A percentile compares a stretch with the other conserved stretches of the same genome.
Conservation (phyloP, 2,888 invertebrate species). For the Syritta pipiens region DNA sequence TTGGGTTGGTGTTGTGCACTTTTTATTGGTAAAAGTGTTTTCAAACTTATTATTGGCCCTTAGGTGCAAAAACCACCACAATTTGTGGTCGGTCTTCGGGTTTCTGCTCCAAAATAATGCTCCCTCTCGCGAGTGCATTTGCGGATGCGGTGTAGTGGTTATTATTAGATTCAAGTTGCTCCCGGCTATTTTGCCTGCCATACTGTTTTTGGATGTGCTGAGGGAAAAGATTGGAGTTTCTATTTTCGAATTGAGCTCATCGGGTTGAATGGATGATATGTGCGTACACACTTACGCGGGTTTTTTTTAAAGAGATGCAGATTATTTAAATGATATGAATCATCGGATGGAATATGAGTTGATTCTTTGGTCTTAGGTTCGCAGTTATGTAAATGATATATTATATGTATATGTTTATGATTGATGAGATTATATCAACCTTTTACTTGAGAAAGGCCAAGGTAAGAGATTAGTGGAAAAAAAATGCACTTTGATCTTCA, state of each 20-base stretch:
- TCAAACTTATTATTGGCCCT: slow-evolving; percentile 7
- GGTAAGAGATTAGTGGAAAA: no score
- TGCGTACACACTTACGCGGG: slow-evolving; percentile 16
- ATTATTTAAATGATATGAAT: slow-evolving; percentile 31
- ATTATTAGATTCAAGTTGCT: slow-evolving; percentile 31
- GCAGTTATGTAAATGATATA: no score
- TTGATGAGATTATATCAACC: no score
- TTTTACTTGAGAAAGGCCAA: no score
- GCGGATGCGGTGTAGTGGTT: slow-evolving; percentile 5
- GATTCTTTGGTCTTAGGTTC: not conserved
- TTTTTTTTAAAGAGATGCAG: not conserved
- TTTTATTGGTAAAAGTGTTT: slow-evolving; percentile 23
- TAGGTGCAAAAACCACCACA: slow-evolving; percentile 22
- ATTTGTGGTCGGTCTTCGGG: not conserved
- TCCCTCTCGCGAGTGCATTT: not conserved
- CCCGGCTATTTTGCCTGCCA: slow-evolving; percentile 19
- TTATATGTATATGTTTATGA: no score
- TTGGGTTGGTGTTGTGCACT: not conserved
- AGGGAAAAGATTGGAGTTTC: slow-evolving; percentile 21
- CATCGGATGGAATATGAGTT: slow-evolving; percentile 5
- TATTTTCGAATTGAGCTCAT: slow-evolving; percentile 55
- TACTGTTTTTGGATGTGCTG: slow-evolving; percentile 36
- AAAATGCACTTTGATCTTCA: no score
- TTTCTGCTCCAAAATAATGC: slow-evolving; percentile 28
- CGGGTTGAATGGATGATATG: slow-evolving; percentile 29